Base-by-base conservation (phyloP, 1,140 invertebrate genomes). In the Agraylea sexmaculata region DNA sequence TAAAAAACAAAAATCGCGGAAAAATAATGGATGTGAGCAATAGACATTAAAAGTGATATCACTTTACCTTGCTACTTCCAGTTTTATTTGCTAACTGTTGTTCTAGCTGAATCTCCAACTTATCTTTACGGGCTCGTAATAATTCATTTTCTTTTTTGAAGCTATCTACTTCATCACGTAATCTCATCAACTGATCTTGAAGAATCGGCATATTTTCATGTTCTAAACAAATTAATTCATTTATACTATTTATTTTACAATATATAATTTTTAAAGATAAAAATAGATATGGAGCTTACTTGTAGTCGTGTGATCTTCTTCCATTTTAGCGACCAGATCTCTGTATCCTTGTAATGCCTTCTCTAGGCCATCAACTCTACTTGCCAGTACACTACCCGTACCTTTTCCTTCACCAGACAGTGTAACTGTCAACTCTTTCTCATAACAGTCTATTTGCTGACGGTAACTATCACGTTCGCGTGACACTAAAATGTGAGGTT, bases 401-500 rank as follows among this genome's bases (percentile, higher is more conserved):
- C 60, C 58, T 52, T 51, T 5, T 53, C 55, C 11, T 48, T 42
- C 40, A 2, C 58, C 59, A 16, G 56, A 53, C 37, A 65, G 30
- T 1, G 57, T 58, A 52, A 73, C 66, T 6, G 81, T 82, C 40
- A 80, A 61, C 60, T 88, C 85, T 53, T 79, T 82, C 57, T 89
- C 85, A 51, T 87, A 88, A 21, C 80, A 77, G 46, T 87, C 83
- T 22, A 88, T 54, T 43, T 88, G 77, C 40, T 77, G 72, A 46
- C 82, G 75, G 48, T 74, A 74, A 47, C 76, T 80, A 50, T 89
- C 85, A 35, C 85, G 66, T 57, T 86, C 83, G 35, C 83, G 74
- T 1, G 78, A 78, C 0, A 87, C 71, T 8, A 83, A 66, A 4
- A 43, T n/a, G n/a, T n/a, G n/a, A n/a, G n/a, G n/a, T n/a, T n/a